Base-by-base conservation (phyloP, 2,113 vertebrate species). In the Xerus inauris region DNA sequence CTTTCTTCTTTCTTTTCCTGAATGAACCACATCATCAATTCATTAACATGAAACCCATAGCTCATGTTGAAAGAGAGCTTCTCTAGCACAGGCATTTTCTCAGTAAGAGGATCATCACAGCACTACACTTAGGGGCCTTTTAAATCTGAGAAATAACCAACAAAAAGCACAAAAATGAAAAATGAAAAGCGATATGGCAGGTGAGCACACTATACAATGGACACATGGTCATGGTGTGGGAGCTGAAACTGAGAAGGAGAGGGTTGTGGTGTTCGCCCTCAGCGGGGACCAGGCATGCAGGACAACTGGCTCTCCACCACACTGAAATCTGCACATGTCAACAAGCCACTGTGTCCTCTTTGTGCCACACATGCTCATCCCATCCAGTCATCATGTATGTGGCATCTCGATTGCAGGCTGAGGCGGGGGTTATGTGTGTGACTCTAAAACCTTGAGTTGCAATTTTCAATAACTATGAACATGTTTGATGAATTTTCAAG, bases 61-160 rank as follows among this genome's bases (percentile, higher is more conserved):
- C 28, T 6, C 13, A n/a, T 3, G n/a, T 2, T 1, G 45, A 14
- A 40, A 10, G 0, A 4, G 28, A 24, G 26, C 30, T 38, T 47
- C 45, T 54, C 14, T 54, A 19, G 8, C 2, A 19, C 45, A 40
- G 8, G 1, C 35, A 30, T 20, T 28, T 65, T 57, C 26, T 32
- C 72, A 14, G 0, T 8, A 28, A 65, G 45, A 1, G 40, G 22
- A 8, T 62, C 7, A 35, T 24, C 57, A 24, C 28, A n/a, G 47
- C 9, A 22, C 1, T 83, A 3, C 62, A 14, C 14, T 26, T 57
- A 57, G 26, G 47, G 38, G 62, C 9, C 45, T 35, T 73, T 82
- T 30, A 42, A 49, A 81, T 54, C 45, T 64, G 38, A 32, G 13
- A 59, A 30, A 62, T 62, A 22, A 26, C 26, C 20, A 24, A 24